Evolutionary conservation across 2,888 invertebrate species (phyloP).

Genomic region (Chaitophorus viminalis): DNA sequence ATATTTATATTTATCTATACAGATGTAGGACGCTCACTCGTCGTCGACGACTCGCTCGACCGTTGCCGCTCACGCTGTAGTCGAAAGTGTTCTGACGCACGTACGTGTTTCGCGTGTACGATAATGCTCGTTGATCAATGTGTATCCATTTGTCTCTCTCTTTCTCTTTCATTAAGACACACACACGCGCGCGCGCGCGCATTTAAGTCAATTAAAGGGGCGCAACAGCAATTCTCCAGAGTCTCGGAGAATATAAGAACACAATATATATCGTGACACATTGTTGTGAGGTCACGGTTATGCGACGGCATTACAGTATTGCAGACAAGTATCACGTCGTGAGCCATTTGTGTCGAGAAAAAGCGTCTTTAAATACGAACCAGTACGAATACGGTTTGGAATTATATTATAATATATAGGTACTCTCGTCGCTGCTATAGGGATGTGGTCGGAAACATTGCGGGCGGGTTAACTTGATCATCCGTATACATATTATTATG

Average conservation of each 20-base stretch:
- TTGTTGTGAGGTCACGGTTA: no score
- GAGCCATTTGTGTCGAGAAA: no score
- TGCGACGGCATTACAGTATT: no score
- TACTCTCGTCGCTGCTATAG: background rate
- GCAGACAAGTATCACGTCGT: no score
- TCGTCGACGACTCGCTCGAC: background rate
- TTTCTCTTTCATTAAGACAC: no score
- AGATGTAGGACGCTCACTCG: background rate
- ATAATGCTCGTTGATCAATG: background rate
- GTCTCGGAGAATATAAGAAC: no score
- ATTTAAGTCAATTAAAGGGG: background rate
- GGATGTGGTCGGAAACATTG: slow-evolving; percentile 1
- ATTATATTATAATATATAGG: no score
- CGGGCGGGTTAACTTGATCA: background rate
- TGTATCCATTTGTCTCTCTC: no score
- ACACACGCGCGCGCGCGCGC: background rate
- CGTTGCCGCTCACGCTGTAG: background rate
- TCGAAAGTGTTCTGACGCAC: background rate
- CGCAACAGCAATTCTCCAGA: no score
- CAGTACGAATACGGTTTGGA: background rate
- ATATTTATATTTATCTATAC: no score
- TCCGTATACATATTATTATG: slow-evolving; percentile 56
- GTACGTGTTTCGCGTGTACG: slow-evolving; percentile 45
- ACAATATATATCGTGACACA: no score
- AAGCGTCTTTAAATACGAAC: no score